Base-by-base conservation (phyloP, 1,140 invertebrate genomes). In the Triops cancriformis region DNA sequence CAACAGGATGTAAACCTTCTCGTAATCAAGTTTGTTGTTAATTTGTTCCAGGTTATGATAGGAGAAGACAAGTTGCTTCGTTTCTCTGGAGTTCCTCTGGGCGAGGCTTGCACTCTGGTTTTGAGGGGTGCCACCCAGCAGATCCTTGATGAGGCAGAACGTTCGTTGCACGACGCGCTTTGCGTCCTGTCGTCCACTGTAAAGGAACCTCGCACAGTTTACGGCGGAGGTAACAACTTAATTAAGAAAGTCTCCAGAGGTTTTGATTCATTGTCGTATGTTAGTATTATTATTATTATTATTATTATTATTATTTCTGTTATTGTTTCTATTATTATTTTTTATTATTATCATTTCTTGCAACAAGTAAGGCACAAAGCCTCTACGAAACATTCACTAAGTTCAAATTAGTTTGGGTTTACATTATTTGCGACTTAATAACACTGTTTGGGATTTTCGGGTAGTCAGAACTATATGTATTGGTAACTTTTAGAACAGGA, bases 121-220 rank as follows among this genome's bases (percentile, higher is more conserved):
- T 92, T 99, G 76, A 91, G 98, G 78, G 98, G 98, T 76, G 97
- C 98, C n/a, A 99, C 98, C 4, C 93, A 98, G 83, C 98, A 99
- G 86, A 99, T 99, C 82, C 89, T 99, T 12, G 98, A 99, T 82
- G 98, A 99, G 86, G 98, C 98, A 1, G 97, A 99, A 81, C 89
- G 98, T 72, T 99, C 98, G 1, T 85, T 99, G 6, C 98, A 99
- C 83, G 98, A 99, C 85, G 98, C 98, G 2, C 88, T 99, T 0
- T 99, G 98, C 85, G 98, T 99, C 0, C 87, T 99, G 26, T 90
- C 95, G 0, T 94, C 97, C 73, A 99, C 98, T 26, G 95, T 99
- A 0, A 93, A 93, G 80, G 96, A 98, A 84, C 92, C 94, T 0
- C 89, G 92, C 81, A 92, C 95, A 76, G 91, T 98, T 9, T 97